These are phyloP conservation scores for Litocranius walleri DNA, from an alignment of 2,113 vertebrate species.

Conservation along the genomic window DNA sequence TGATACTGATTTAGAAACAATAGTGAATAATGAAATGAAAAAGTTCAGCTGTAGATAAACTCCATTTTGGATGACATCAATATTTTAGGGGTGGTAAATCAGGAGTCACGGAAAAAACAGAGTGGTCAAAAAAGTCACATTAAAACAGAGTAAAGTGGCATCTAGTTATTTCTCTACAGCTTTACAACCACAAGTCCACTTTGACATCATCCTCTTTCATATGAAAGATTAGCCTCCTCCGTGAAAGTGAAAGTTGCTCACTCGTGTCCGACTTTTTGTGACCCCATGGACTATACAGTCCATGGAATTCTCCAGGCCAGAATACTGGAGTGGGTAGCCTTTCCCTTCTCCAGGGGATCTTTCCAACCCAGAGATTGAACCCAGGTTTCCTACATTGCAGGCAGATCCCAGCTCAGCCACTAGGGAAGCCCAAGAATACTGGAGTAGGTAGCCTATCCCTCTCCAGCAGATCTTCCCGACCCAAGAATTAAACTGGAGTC, in stretches of 20 bases:
- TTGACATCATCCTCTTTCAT: not conserved
- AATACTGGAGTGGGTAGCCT: not conserved
- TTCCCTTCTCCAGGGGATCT: not conserved
- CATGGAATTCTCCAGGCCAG: not conserved
- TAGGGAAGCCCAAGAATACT: not conserved
- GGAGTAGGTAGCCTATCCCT: not conserved
- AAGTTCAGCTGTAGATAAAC: not conserved
- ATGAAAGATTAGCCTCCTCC: not conserved
- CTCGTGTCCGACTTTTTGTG: not conserved
- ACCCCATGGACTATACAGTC: not conserved
- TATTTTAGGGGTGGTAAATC: not conserved
- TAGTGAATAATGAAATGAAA: not conserved
- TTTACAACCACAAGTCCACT: too few relatives aligned
- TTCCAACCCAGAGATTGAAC: not conserved
- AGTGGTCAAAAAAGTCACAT: not conserved
- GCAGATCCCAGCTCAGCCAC: not conserved
- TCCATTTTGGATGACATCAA: not conserved
- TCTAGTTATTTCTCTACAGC: not conserved
- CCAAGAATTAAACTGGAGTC: not conserved
- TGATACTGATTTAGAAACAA: not conserved
- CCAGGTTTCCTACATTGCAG: not conserved
- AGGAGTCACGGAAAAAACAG: not conserved
- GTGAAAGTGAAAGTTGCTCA: not conserved
- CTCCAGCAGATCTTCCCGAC: not conserved
- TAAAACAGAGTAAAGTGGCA: not conserved